These are phyloP conservation scores for Platalea minor DNA, from an alignment of 2,797 vertebrate species.

Conservation along the genomic window DNA sequence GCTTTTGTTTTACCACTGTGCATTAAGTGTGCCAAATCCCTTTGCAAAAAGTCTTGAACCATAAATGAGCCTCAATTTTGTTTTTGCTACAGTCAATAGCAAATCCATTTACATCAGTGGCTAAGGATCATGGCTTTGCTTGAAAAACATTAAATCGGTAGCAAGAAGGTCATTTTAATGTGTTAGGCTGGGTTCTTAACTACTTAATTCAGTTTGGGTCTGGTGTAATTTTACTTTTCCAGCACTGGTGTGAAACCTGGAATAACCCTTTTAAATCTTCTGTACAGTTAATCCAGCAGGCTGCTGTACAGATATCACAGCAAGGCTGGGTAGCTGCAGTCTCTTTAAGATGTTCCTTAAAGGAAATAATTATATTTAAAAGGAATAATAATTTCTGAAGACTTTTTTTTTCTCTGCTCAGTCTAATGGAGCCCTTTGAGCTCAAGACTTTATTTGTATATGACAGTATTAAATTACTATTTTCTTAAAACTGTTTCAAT, in stretches of 20 bases:
- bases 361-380: neutral
- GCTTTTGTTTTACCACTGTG: neutral
- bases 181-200: neutral
- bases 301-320: neutral
- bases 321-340: neutral
- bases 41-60: neutral
- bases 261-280: constrained; percentile 19
- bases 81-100: neutral
- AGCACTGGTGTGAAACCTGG: neutral
- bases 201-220: constrained; percentile 24
- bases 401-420: neutral
- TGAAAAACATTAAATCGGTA: neutral
- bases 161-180: neutral
- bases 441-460: neutral
- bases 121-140: neutral
- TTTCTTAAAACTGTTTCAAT: neutral
- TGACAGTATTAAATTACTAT: neutral
- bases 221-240: constrained; percentile 25
- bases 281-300: neutral
- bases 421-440: neutral
- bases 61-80: neutral
- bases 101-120: neutral
- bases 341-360: neutral
- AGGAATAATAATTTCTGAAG: neutral
- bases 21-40: neutral